Conservation (phyloP, 2,888 invertebrate genomes). For the Parthenolecanium corni region DNA sequence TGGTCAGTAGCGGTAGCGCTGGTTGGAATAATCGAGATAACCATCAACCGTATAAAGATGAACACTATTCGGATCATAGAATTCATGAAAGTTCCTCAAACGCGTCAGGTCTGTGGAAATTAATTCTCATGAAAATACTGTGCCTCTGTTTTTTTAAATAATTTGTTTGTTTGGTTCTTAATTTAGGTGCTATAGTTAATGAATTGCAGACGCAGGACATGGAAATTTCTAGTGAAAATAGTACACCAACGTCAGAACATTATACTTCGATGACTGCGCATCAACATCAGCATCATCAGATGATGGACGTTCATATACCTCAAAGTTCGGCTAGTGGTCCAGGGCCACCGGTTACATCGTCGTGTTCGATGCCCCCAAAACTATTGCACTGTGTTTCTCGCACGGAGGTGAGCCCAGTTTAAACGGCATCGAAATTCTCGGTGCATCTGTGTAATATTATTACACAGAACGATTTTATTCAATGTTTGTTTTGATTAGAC, state of each 20-base stretch:
- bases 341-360: background rate
- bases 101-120: background rate
- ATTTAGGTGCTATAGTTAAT: conserved; percentile 30
- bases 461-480: no score
- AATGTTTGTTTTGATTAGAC: no score
- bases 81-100: conserved; percentile 9
- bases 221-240: conserved; percentile 87
- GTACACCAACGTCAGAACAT: conserved; percentile 74
- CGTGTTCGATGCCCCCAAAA: background rate
- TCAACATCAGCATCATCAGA: conserved; percentile 36
- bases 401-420: conserved; percentile 12
- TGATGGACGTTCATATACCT: conserved; percentile 22
- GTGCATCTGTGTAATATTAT: background rate
- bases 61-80: conserved; percentile 19
- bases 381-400: background rate
- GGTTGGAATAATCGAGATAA: conserved; percentile 15
- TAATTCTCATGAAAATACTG: background rate
- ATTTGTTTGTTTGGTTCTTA: background rate
- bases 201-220: conserved; percentile 63
- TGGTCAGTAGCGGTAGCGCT: conserved; percentile 1
- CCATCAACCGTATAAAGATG: conserved; percentile 8
- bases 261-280: conserved; percentile 40
- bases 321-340: conserved; percentile 8
- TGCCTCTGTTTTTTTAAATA: background rate
- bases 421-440: background rate